Evolutionary conservation across 53 echinoderm and acorn worm genomes (phyloP), one percentile per base, ranked within the genome.

Genomic region (Astropecten irregularis): DNA sequence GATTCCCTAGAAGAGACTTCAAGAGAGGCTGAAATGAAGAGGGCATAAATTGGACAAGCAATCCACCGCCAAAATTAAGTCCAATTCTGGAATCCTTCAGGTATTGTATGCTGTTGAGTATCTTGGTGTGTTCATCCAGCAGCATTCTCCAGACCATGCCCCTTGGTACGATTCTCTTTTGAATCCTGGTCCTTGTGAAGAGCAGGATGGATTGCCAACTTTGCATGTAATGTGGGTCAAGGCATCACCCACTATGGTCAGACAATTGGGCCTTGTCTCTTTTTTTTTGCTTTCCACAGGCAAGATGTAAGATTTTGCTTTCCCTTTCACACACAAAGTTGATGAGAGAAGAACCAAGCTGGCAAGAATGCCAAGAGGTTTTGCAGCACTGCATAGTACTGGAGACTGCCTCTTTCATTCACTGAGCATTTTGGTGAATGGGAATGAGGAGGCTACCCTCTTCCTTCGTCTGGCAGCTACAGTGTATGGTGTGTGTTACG

Each of bases 401-500:
- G n/a, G n/a, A n/a, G n/a, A n/a, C n/a, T n/a, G n/a, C n/a, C n/a
- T n/a, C n/a, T n/a, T n/a, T n/a, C n/a, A n/a, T n/a, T n/a, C n/a
- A n/a, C n/a, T n/a, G n/a, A n/a, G n/a, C n/a, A n/a, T n/a, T n/a
- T n/a, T 71, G 71, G 15, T 71, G 16, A 16, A 71, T 30, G 71
- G 71, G 0, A 51, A 2, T 4, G 71, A 71, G 32, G 71, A 49
- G 16, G 18, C 50, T 0, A 30, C 49, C 0, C 3, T 33, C 15
- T 49, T 31, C 15, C 29, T 71, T 16, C 71, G 71, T 2, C 71
- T 71, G 32, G 71, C 71, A 15, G 50, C 50, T 18, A 71, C 71
- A 11, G 71, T 71, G n/a, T 49, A 71, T 49, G 51, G 71, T 49
- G 71, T 50, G 15, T 71, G 51, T 32, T 50, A 71, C 50, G 34